phyloP scores from a whole-genome alignment of 2,797 vertebrate species.

The Ctenopoma kingsleyae region DNA sequence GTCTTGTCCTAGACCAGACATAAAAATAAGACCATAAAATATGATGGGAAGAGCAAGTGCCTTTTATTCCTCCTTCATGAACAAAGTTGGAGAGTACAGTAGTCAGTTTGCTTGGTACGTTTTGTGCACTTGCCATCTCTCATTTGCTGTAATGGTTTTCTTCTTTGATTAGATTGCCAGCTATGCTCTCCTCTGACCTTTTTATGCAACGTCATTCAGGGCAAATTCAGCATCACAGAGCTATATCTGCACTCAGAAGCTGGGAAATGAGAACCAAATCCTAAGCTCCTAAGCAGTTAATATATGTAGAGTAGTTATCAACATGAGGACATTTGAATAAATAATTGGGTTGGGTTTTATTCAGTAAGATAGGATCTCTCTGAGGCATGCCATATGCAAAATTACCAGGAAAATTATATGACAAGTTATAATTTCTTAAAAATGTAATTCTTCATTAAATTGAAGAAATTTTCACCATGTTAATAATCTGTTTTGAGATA shows the following conservation, averaged over 20 bases:
- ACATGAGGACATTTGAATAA: not conserved
- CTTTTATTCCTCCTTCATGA: conserved; percentile 53
- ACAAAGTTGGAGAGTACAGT: conserved; percentile 47
- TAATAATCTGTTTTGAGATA: not conserved
- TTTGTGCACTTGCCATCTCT: conserved; percentile 68
- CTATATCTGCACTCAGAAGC: conserved; percentile 33
- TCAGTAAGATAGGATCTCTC: conserved; percentile 4
- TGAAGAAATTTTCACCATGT: not conserved
- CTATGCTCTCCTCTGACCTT: conserved; percentile 64
- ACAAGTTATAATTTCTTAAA: no score
- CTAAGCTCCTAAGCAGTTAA: conserved; percentile 19
- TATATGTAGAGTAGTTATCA: not conserved
- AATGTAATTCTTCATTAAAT: not conserved
- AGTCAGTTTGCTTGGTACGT: conserved; percentile 58
- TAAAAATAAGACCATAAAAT: conserved; percentile 49
- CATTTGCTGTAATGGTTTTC: conserved; percentile 77
- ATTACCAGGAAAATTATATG: not conserved
- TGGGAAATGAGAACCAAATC: conserved; percentile 2
- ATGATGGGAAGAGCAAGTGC: conserved; percentile 51
- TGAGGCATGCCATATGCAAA: not conserved
- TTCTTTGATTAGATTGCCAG: conserved; percentile 78
- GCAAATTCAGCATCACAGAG: conserved; percentile 53
- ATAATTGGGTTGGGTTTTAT: not conserved
- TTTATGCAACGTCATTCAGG: conserved; percentile 65
- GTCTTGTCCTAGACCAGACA: conserved; percentile 27